Base-by-base conservation (phyloP, 2,797 vertebrate species). In the Sebastes hubbsi region DNA sequence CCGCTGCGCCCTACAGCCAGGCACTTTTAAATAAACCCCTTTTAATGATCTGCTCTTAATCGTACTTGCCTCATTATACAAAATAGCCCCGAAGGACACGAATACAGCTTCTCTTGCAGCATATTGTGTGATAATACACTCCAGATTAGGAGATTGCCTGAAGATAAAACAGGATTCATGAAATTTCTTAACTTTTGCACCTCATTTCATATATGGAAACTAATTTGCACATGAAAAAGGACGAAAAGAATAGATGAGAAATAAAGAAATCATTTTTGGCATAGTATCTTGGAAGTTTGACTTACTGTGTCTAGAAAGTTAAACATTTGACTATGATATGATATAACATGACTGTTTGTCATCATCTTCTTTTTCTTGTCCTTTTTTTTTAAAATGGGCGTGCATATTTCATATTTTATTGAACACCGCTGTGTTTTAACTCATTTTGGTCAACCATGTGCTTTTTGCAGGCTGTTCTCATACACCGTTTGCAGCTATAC, bases 11-110 rank as follows among this genome's bases (percentile, higher is more conserved):
- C 65, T 36, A 18, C 52, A 81, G 77, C 77, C 30, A 36, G 36
- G 6, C 46, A 14, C 63, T 52, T 71, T 68, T 34, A 63, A 83
- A 75, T 73, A 13, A 66, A 84, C 42, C 58, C 29, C 20, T n/a
- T 60, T 52, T 59, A 67, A 60, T 75, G 24, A 42, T 56, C 30
- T 66, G 74, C 16, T 62, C 42, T 58, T 81, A 61, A 78, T 69
- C 75, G 52, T 14, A 29, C 56, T 52, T 14, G 13, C 56, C 16
- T 88, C 65, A 69, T 78, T 72, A 56, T 29, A 46, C 32, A 34
- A 68, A 71, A 36, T 25, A 42, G 24, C 52, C 78, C 63, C 14
- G 8, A 61, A 88, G 36, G 65, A 69, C 29, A 42, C 6, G 54
- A 75, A 29, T 27, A 13, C 73, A 49, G 42, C 54, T 64, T 69